Conservation (phyloP, 2,113 vertebrate species). For the Elaphurus davidianus region DNA sequence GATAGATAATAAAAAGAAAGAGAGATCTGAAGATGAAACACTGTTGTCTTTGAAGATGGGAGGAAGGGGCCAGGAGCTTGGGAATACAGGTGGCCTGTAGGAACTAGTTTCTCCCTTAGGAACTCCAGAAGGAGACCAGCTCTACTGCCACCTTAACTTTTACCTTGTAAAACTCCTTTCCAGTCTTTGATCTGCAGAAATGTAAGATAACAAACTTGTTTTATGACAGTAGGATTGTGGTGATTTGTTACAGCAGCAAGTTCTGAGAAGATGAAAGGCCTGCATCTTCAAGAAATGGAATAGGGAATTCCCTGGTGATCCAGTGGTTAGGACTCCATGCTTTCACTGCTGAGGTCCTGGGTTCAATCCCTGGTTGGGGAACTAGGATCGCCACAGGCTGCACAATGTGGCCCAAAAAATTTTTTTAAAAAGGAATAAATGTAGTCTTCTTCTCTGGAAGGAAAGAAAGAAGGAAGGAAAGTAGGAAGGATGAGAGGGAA, state of each 20-base stretch:
- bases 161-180: background rate
- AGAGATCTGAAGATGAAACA: background rate
- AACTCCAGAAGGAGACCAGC: background rate
- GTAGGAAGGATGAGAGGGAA: no score
- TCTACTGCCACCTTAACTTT: background rate
- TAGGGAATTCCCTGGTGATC: background rate
- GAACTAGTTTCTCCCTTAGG: background rate
- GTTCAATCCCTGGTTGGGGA: background rate
- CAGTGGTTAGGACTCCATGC: background rate
- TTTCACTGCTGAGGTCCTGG: background rate
- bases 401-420: background rate
- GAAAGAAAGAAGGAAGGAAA: background rate
- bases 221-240: background rate
- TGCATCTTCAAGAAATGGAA: background rate
- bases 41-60: background rate
- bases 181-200: background rate
- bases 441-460: background rate
- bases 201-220: background rate
- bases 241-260: slow-evolving; percentile 20
- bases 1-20: background rate
- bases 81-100: background rate
- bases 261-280: background rate
- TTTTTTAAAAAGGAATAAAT: background rate
- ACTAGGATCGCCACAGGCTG: background rate
- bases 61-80: background rate